Conservation (phyloP, 2,888 invertebrate species). For the Ischnus inquisitorius region DNA sequence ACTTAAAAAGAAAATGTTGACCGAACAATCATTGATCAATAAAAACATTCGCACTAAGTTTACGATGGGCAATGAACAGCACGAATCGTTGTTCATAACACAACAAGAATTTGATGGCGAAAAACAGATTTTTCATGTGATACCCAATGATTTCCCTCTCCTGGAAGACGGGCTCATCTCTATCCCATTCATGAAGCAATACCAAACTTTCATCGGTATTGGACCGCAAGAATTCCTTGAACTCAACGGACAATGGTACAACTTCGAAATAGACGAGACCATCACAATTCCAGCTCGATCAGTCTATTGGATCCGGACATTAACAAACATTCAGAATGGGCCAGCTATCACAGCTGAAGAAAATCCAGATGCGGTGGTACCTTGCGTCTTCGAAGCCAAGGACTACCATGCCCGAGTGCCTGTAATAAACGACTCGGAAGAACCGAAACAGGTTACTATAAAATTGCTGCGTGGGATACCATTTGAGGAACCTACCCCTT, state of each 20-base stretch:
- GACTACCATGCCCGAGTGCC: constrained; percentile 34
- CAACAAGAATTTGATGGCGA: constrained; percentile 4
- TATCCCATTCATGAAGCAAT: constrained; percentile 27
- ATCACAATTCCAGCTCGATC: constrained; percentile 16
- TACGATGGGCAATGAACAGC: constrained; percentile 25
- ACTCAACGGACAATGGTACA: neutral
- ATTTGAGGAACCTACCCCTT: neutral
- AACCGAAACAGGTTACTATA: neutral
- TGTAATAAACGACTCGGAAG: constrained; percentile 36
- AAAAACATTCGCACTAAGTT: neutral
- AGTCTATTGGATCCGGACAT: constrained; percentile 25
- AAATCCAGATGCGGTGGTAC: constrained; percentile 15
- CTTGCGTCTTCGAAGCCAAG: constrained; percentile 16
- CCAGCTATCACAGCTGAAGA: constrained; percentile 12
- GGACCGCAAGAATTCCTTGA: neutral
- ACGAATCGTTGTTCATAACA: constrained; percentile 17
- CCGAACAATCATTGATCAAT: neutral
- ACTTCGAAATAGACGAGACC: neutral
- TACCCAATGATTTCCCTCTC: constrained; percentile 39
- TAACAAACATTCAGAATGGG: too few relatives aligned
- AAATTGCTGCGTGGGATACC: constrained; percentile 8
- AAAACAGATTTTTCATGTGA: constrained; percentile 26
- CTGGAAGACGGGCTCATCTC: constrained; percentile 34
- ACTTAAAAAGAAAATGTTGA: neutral
- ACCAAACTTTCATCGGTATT: constrained; percentile 33